Percentiles rank a stretch among this genome's conserved stretches.
Conservation (phyloP, 2,888 invertebrate genomes). For the Cantharis flavilabris region DNA sequence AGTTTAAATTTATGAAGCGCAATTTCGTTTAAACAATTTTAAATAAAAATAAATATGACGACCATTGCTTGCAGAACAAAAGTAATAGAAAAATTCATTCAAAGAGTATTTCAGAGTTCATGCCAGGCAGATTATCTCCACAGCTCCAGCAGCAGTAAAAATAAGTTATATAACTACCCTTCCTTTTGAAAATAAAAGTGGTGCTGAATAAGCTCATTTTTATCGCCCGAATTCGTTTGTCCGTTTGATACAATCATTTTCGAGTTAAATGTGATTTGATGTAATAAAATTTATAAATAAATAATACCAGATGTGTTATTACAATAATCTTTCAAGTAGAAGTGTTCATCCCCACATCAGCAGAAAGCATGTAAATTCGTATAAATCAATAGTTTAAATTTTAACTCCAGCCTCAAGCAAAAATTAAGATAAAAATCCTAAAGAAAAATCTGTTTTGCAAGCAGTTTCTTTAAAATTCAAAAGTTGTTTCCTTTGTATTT, state of each 20-base stretch:
- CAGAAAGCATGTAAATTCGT: background rate
- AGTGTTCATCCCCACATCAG: background rate
- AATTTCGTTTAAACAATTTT: background rate
- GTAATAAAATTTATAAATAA: conserved; percentile 1
- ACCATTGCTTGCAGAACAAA: conserved; percentile 1
- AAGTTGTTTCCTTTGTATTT: background rate
- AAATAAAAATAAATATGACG: conserved; percentile 4
- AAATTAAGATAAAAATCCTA: background rate
- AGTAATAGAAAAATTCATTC: conserved; percentile 27
- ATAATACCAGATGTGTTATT: background rate
- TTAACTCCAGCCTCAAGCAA: background rate
- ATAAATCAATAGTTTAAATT: background rate
- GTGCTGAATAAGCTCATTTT: conserved; percentile 31
- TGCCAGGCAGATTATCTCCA: conserved; percentile 23
- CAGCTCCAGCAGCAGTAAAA: conserved; percentile 29
- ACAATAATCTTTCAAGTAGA: background rate
- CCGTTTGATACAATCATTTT: conserved; percentile 30
- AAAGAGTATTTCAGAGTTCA: conserved; percentile 22
- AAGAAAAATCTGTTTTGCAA: background rate
- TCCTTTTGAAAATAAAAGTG: conserved; percentile 30
- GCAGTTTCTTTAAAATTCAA: background rate
- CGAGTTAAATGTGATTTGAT: conserved; percentile 19
- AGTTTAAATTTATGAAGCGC: background rate
- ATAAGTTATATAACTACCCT: conserved; percentile 29
- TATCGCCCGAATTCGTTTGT: conserved; percentile 27